These are phyloP conservation scores for Lamellibrachia satsuma DNA, from an alignment of 2,888 invertebrate species.

Conservation along the genomic window DNA sequence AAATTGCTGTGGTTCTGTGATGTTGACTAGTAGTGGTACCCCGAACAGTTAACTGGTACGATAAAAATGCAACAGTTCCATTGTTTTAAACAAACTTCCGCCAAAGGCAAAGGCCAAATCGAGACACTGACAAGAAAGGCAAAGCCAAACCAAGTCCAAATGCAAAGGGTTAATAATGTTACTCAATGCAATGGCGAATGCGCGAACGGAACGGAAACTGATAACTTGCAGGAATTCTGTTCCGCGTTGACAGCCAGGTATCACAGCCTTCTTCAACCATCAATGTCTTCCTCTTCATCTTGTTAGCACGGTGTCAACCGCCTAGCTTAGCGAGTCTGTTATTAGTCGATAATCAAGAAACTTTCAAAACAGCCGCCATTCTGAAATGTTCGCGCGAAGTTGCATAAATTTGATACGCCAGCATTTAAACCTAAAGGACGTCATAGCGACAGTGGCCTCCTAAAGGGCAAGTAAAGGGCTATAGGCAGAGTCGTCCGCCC, in stretches of 20 bases:
- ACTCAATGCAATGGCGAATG: too few relatives aligned
- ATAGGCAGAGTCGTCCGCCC: too few relatives aligned
- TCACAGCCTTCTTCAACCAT: not conserved
- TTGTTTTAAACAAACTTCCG: too few relatives aligned
- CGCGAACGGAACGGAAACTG: not conserved
- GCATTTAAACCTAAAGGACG: not conserved
- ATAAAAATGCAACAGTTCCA: too few relatives aligned
- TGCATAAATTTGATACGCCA: not conserved
- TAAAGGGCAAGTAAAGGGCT: too few relatives aligned
- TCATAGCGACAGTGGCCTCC: not conserved
- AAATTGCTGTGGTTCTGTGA: too few relatives aligned
- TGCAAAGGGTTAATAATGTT: too few relatives aligned
- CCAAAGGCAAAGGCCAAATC: too few relatives aligned
- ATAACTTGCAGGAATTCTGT: not conserved
- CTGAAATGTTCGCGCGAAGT: not conserved
- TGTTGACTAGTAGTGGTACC: too few relatives aligned
- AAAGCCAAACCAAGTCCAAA: too few relatives aligned
- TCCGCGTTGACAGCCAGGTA: constrained; percentile 1
- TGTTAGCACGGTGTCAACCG: not conserved
- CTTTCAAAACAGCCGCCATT: not conserved
- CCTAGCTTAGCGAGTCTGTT: not conserved
- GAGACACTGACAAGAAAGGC: too few relatives aligned
- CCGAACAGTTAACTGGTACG: too few relatives aligned
- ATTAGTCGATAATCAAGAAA: not conserved
- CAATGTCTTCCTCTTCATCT: not conserved